phyloP scores from a whole-genome alignment of 1,140 invertebrate species.

The Argopecten irradians region DNA sequence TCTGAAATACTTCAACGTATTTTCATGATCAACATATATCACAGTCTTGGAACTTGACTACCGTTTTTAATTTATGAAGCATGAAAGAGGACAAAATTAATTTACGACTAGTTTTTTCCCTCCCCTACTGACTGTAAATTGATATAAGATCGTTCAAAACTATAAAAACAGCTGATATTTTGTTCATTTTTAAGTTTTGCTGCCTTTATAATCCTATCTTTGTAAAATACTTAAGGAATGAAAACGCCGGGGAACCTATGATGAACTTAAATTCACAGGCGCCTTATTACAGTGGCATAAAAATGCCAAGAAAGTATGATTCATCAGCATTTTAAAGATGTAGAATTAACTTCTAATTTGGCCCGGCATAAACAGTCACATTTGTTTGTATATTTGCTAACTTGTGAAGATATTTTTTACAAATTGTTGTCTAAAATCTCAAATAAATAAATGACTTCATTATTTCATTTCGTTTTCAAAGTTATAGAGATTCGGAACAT shows the following conservation, averaged over 20 bases:
- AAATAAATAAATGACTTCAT: too few species aligned
- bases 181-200: background rate
- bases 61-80: background rate
- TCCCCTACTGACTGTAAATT: background rate
- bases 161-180: conserved; percentile 8
- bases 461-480: too few species aligned
- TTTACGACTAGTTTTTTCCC: background rate
- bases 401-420: too few species aligned
- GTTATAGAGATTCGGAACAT: too few species aligned
- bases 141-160: conserved; percentile 18
- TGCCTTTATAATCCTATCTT: background rate
- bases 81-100: conserved; percentile 11
- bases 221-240: background rate
- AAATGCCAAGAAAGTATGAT: background rate
- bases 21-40: conserved; percentile 4
- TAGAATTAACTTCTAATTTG: background rate
- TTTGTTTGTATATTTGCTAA: too few species aligned
- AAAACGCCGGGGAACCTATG: background rate
- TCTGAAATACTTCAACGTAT: background rate
- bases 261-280: background rate
- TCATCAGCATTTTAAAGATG: background rate
- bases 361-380: background rate
- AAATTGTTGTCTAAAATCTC: too few species aligned
- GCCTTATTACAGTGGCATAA: conserved; percentile 7
- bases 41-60: background rate